Evolutionary conservation across 2,113 vertebrate species (phyloP).

Genomic region (Fukomys damarensis): DNA sequence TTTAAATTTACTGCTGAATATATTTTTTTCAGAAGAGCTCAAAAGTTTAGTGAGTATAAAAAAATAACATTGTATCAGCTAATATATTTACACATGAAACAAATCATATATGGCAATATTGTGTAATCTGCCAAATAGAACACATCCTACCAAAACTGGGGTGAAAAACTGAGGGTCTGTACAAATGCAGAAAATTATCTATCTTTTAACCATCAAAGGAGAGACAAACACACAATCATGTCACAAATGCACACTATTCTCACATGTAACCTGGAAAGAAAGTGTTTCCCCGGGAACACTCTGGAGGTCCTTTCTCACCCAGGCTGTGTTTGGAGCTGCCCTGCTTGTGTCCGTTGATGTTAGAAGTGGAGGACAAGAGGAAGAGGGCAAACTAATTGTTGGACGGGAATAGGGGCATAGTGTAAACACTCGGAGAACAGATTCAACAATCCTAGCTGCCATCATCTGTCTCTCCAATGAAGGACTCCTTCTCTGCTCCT

Average conservation of each 20-base stretch:
- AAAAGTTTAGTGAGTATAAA: not conserved
- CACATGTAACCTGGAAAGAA: rapidly evolving
- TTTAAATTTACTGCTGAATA: not conserved
- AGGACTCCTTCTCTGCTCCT: not conserved
- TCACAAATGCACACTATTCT: rapidly evolving
- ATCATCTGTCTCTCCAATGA: not conserved
- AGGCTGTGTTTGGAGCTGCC: not conserved
- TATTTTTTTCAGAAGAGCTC: not conserved
- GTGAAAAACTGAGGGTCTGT: not conserved
- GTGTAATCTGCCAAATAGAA: not conserved
- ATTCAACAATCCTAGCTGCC: rapidly evolving
- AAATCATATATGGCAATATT: not conserved
- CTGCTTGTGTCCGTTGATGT: not conserved
- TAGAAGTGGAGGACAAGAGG: rapidly evolving
- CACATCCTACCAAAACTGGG: not conserved
- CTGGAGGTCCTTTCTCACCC: not conserved
- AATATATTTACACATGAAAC: not conserved
- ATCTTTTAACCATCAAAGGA: not conserved
- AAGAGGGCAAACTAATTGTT: not conserved
- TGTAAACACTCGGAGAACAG: not conserved
- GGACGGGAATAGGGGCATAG: no score
- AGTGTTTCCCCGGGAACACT: rapidly evolving
- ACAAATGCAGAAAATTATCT: not conserved
- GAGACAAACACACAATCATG: not conserved
- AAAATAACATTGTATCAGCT: not conserved